Percentiles rank a stretch among this genome's conserved stretches.
Conservation (phyloP, 2,888 invertebrate species). For the Heterodera filipjevi region DNA sequence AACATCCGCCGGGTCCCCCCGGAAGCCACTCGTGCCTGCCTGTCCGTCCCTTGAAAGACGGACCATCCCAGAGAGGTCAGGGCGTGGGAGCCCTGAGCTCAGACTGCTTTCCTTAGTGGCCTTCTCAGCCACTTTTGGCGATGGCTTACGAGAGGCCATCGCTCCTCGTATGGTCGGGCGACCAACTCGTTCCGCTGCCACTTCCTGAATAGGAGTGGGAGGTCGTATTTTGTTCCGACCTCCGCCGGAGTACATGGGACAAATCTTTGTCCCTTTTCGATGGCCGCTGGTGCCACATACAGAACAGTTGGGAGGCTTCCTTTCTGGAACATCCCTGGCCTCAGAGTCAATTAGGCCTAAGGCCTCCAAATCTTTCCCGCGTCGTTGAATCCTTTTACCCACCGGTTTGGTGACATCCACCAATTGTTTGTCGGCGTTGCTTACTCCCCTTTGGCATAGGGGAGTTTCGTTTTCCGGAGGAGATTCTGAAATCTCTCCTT, state of each 20-base stretch:
- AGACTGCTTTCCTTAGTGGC: too few relatives aligned
- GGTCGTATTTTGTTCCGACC: too few relatives aligned
- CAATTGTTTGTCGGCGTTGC: not conserved
- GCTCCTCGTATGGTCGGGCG: too few relatives aligned
- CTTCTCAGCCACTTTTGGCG: too few relatives aligned
- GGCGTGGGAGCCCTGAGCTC: too few relatives aligned
- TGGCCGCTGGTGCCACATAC: not conserved
- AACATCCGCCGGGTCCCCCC: too few relatives aligned
- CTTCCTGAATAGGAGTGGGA: too few relatives aligned
- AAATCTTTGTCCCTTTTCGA: not conserved
- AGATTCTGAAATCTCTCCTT: not conserved
- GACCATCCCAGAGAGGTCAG: too few relatives aligned
- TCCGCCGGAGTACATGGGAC: not conserved
- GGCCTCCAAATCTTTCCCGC: not conserved
- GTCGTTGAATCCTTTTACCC: not conserved
- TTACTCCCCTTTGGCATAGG: not conserved
- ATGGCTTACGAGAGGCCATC: too few relatives aligned
- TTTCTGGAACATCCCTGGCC: not conserved
- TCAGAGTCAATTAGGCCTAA: not conserved
- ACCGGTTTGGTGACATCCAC: not conserved
- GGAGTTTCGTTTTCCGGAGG: not conserved
- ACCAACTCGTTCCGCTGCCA: too few relatives aligned
- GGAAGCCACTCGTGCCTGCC: too few relatives aligned
- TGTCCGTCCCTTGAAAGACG: too few relatives aligned
- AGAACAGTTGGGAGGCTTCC: not conserved